Conservation (phyloP, 2,797 vertebrate genomes). For the Setipinna tenuifilis region DNA sequence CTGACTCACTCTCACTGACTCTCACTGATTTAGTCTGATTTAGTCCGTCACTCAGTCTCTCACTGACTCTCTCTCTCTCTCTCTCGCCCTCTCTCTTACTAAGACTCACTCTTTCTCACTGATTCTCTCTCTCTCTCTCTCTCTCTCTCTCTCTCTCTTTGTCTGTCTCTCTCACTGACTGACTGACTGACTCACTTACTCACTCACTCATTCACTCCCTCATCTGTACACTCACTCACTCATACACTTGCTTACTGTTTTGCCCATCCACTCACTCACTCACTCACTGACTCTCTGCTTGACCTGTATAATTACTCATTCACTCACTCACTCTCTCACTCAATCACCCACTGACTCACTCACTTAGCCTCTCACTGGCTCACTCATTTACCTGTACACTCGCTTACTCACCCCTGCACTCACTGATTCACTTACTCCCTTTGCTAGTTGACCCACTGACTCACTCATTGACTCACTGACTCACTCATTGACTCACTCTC, state of each 20-base stretch:
- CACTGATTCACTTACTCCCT: too few relatives aligned
- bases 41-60: conserved; percentile 54
- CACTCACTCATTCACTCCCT: too few relatives aligned
- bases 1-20: conserved; percentile 38
- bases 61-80: conserved; percentile 34
- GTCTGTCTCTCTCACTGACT: too few relatives aligned
- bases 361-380: neutral
- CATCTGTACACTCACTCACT: too few relatives aligned
- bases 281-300: too few relatives aligned
- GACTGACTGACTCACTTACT: too few relatives aligned
- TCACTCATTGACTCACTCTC: conserved; percentile 35
- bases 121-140: too few relatives aligned
- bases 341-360: conserved; percentile 29
- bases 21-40: too few relatives aligned
- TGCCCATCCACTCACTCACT: neutral
- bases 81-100: neutral
- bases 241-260: too few relatives aligned
- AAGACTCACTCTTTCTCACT: too few relatives aligned
- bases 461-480: neutral
- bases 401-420: conserved; percentile 36
- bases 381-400: neutral
- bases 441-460: neutral
- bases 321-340: neutral
- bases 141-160: too few relatives aligned
- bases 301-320: too few relatives aligned